A percentile compares a stretch with the other conserved stretches of the same genome.
These are phyloP conservation scores for Micropterix aruncella DNA, from an alignment of 2,888 invertebrate genomes.

Conservation along the genomic window DNA sequence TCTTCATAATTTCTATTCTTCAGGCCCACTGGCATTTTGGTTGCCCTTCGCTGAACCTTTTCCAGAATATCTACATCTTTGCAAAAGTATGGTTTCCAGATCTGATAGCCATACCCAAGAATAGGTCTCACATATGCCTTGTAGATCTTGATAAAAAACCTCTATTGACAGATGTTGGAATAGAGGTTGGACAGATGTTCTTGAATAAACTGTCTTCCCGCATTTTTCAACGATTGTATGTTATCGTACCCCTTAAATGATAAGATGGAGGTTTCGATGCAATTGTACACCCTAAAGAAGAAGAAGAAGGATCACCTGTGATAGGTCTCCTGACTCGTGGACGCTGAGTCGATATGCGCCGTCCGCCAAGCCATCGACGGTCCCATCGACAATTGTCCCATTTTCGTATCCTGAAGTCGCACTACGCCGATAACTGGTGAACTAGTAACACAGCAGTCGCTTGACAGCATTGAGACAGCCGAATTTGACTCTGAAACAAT, in stretches of 20 bases:
- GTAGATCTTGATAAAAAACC: no score
- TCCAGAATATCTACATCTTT: no score
- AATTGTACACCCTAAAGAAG: constrained; percentile 27
- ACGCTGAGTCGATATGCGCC: constrained; percentile 73
- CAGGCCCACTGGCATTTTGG: no score
- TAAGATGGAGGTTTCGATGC: background rate
- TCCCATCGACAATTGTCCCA: constrained; percentile 68
- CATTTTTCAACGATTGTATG: background rate
- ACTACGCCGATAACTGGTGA: constrained; percentile 54
- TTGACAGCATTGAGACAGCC: constrained; percentile 61
- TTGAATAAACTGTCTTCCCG: no score
- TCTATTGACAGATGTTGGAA: no score
- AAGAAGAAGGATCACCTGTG: constrained; percentile 37
- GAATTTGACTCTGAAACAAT: constrained; percentile 29
- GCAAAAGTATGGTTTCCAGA: no score
- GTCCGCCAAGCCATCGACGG: constrained; percentile 59
- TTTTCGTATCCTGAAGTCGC: constrained; percentile 50
- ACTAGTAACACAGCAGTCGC: constrained; percentile 23
- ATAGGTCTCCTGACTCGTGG: constrained; percentile 84
- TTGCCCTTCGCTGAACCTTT: no score
- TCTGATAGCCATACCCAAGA: no score
- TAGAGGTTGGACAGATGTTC: no score
- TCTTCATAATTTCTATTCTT: no score
- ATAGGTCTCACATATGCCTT: no score
- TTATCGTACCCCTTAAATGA: constrained; percentile 34